A percentile compares a stretch with the other conserved stretches of the same genome.
phyloP scores from a whole-genome alignment of 1,140 invertebrate genomes.

The Drepana arcuata region DNA sequence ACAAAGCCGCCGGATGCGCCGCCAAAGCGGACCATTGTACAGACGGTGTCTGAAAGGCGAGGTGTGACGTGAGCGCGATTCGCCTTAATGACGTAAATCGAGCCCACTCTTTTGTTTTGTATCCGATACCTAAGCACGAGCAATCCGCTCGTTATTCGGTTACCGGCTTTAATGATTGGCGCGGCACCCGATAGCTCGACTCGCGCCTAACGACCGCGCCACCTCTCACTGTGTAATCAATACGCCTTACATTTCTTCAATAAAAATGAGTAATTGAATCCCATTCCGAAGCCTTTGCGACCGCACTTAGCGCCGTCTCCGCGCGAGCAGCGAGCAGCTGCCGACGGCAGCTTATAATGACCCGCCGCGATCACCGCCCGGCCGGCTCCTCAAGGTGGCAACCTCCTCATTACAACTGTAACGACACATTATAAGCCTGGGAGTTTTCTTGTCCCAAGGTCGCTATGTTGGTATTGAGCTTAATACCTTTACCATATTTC shows the following conservation, averaged over 20 bases:
- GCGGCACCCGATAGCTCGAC: constrained; percentile 24
- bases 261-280: constrained; percentile 41
- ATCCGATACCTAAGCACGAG: constrained; percentile 37
- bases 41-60: constrained; percentile 24
- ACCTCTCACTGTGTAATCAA: constrained; percentile 33
- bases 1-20: constrained; percentile 34
- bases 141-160: constrained; percentile 50
- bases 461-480: too few relatives aligned
- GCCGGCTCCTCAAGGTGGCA: too few relatives aligned
- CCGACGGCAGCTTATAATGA: too few relatives aligned
- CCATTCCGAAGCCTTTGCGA: constrained; percentile 2
- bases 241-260: constrained; percentile 46
- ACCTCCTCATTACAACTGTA: too few relatives aligned
- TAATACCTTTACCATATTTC: too few relatives aligned
- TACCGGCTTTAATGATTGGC: constrained; percentile 61
- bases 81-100: constrained; percentile 52
- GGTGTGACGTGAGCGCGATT: constrained; percentile 15
- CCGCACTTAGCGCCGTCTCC: too few relatives aligned
- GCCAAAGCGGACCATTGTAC: constrained; percentile 18
- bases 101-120: constrained; percentile 52
- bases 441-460: too few relatives aligned
- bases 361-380: too few relatives aligned
- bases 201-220: constrained; percentile 29
- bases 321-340: too few relatives aligned
- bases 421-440: too few relatives aligned